Evolutionary conservation across 2,888 invertebrate species (phyloP).

Genomic region (Himalopsyche kuldschensis): DNA sequence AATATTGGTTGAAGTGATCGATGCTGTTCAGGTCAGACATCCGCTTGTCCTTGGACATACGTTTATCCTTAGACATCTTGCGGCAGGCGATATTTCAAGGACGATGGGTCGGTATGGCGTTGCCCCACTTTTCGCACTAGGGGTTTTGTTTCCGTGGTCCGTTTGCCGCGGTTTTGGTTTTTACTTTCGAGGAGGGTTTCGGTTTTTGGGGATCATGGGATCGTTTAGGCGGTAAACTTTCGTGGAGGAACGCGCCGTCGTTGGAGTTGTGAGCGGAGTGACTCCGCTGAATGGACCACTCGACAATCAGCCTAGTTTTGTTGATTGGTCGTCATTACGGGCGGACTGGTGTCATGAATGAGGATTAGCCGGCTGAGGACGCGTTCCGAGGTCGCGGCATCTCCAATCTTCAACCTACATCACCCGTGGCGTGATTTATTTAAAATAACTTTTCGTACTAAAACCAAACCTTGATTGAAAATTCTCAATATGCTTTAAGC

Average conservation of each 20-base stretch:
- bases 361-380: slow-evolving; percentile 34
- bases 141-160: slow-evolving; percentile 38
- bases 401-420: slow-evolving; percentile 10
- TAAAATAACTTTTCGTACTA: too few species aligned
- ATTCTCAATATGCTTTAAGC: too few species aligned
- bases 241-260: not conserved
- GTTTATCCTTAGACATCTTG: slow-evolving; percentile 57
- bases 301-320: slow-evolving; percentile 38
- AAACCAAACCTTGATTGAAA: too few species aligned
- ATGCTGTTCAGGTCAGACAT: slow-evolving; percentile 58
- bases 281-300: slow-evolving; percentile 43
- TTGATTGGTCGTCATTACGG: slow-evolving; percentile 38
- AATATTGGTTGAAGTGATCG: slow-evolving; percentile 68
- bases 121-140: slow-evolving; percentile 19
- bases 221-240: not conserved
- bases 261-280: slow-evolving; percentile 20
- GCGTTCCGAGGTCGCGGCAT: slow-evolving; percentile 28
- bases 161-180: not conserved
- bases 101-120: not conserved
- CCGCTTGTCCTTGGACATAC: slow-evolving; percentile 48
- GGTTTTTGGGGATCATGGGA: slow-evolving; percentile 43
- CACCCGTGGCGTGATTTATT: not conserved
- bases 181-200: slow-evolving; percentile 41
- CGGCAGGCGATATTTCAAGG: slow-evolving; percentile 27
- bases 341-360: slow-evolving; percentile 32